These are phyloP conservation scores for Epinotia ramella DNA, from an alignment of 2,888 invertebrate species.

Conservation along the genomic window DNA sequence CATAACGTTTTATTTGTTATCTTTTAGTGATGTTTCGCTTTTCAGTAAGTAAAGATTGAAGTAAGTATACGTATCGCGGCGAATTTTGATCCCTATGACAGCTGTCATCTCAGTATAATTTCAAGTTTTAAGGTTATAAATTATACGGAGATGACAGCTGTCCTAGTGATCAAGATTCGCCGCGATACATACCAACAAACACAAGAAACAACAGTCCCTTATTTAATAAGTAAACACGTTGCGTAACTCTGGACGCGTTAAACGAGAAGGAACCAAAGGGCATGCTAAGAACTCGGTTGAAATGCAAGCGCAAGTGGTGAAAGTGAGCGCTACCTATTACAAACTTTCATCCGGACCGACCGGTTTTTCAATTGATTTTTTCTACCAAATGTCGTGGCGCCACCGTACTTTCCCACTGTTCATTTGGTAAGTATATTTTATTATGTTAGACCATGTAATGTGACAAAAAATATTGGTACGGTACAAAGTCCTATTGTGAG, in stretches of 20 bases:
- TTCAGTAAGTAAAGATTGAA: too few relatives aligned
- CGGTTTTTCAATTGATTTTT: slow-evolving; percentile 69
- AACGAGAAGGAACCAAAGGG: slow-evolving; percentile 9
- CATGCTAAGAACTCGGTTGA: slow-evolving; percentile 32
- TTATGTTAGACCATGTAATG: slow-evolving; percentile 1
- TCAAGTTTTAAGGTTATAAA: too few relatives aligned
- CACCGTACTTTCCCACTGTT: slow-evolving; percentile 24
- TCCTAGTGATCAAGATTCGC: too few relatives aligned
- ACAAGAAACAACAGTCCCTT: background rate
- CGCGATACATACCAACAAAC: too few relatives aligned
- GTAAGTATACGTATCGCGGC: too few relatives aligned
- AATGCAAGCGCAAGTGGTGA: slow-evolving; percentile 62
- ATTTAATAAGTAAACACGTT: background rate
- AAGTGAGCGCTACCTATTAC: slow-evolving; percentile 72
- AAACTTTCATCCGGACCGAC: slow-evolving; percentile 75
- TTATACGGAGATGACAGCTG: too few relatives aligned
- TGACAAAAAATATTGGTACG: background rate
- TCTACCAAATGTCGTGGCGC: slow-evolving; percentile 48
- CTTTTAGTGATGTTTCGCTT: background rate
- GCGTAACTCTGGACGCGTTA: background rate
- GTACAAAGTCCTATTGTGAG: background rate
- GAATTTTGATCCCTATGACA: too few relatives aligned
- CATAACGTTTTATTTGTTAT: background rate
- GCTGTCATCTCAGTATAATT: too few relatives aligned
- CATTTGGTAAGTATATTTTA: background rate